Evolutionary conservation across 2,113 vertebrate species (phyloP), one percentile per base, ranked within the genome.

Genomic region (Pyrgilauda ruficollis): DNA sequence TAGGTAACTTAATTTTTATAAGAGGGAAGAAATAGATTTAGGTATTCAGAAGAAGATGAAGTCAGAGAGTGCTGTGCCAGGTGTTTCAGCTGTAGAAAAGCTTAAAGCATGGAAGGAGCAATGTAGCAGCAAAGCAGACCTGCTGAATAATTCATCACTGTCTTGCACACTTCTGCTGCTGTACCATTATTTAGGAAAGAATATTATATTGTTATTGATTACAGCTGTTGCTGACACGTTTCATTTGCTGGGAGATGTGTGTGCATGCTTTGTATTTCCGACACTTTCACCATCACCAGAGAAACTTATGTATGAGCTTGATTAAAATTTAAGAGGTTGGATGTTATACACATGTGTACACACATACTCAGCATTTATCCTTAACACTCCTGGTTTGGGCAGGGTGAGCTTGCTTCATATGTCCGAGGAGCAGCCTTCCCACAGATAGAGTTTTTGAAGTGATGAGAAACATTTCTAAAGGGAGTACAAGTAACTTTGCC

Each of bases 151-250:
- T 98, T 98, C 97, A 98, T 97, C 82, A 90, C 79, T 87, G 82
- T 94, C 97, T 97, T 91, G 89, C 66, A 75, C 92, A 96, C 87
- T 97, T 97, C 93, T 50, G 83, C 90, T 96, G 94, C 96, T 84
- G 47, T 93, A 93, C 85, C 96, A 87, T 97, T 98, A 97, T 97
- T 98, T 98, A 97, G 95, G 95, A 97, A 97, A 96, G 94, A 95
- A 97, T 97, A 97, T 98, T 98, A 97, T 97, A 96, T 96, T 94
- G 82, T 98, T 98, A 98, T 98, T 98, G 98, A 98, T 98, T 98
- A 95, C 91, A 98, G 49, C 94, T 93, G 96, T 98, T 96, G 95
- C 55, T 95, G 97, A 98, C 97, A 97, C 69, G 44, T 98, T 98
- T 98, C 96, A 98, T 98, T 98, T 98, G 94, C 97, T 97, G 74